Evolutionary conservation across 2,113 vertebrate genomes (phyloP).

Genomic region (Alces alces): DNA sequence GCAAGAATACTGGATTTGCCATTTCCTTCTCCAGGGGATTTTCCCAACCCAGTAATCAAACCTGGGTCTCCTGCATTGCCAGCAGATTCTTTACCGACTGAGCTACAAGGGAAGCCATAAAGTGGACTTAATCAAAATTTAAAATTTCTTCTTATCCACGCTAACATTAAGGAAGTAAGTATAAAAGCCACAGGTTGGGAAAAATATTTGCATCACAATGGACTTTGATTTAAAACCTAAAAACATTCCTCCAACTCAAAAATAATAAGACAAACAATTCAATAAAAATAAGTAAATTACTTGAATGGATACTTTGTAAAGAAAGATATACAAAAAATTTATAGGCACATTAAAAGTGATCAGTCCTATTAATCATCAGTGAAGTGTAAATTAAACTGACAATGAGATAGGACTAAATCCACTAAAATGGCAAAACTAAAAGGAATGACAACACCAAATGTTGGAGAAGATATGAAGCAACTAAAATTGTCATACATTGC

Average conservation of each 20-base stretch:
- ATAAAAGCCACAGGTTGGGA: background rate
- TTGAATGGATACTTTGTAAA: background rate
- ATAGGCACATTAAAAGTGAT: background rate
- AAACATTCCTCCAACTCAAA: background rate
- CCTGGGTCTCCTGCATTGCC: background rate
- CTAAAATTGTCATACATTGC: background rate
- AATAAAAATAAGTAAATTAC: background rate
- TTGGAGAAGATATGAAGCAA: background rate
- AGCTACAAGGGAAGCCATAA: background rate
- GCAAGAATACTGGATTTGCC: background rate
- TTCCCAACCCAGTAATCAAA: background rate
- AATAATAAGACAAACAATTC: background rate
- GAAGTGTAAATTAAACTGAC: background rate
- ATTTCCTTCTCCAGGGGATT: background rate
- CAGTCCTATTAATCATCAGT: background rate
- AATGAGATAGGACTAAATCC: background rate
- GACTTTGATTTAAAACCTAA: background rate
- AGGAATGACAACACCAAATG: background rate
- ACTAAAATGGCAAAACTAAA: background rate
- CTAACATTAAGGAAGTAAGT: background rate
- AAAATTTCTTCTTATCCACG: background rate
- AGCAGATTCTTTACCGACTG: background rate
- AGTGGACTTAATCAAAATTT: background rate
- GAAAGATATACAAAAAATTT: background rate
- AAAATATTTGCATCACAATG: background rate